A percentile compares a stretch with the other conserved stretches of the same genome.
Evolutionary conservation across 1,140 invertebrate genomes (phyloP).

Genomic region (Homalodisca vitripennis): DNA sequence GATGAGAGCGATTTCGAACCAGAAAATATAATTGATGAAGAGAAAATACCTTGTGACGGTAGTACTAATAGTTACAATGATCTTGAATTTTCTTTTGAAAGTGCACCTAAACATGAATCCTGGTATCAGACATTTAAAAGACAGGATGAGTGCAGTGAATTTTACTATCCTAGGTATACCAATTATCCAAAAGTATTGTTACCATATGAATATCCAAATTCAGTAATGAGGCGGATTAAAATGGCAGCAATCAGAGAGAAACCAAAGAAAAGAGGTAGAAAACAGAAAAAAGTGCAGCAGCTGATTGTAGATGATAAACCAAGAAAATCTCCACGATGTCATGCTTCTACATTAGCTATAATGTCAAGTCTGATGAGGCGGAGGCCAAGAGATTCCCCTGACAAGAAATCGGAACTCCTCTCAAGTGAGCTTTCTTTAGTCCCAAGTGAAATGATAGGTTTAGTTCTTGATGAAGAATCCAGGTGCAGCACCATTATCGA

Average conservation of each 20-base stretch:
- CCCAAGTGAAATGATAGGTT: conserved; percentile 10
- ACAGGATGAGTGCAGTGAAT: conserved; percentile 67
- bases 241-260: neutral
- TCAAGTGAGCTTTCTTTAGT: neutral
- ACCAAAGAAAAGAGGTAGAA: conserved; percentile 46
- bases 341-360: conserved; percentile 79
- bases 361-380: conserved; percentile 59
- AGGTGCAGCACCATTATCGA: conserved; percentile 15
- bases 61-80: conserved; percentile 48
- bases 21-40: conserved; percentile 44
- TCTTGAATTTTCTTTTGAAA: conserved; percentile 73
- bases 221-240: conserved; percentile 43
- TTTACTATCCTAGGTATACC: conserved; percentile 47
- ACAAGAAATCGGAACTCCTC: conserved; percentile 3
- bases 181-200: conserved; percentile 59
- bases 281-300: conserved; percentile 48
- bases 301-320: conserved; percentile 60
- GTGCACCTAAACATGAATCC: conserved; percentile 64
- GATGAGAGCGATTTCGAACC: conserved; percentile 39
- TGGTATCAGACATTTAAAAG: conserved; percentile 77
- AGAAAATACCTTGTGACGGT: conserved; percentile 49
- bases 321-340: conserved; percentile 79
- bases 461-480: conserved; percentile 24
- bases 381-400: conserved; percentile 20
- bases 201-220: conserved; percentile 57